Base-by-base conservation (phyloP, 2,888 invertebrate species). In the Drosophila sordidula region DNA sequence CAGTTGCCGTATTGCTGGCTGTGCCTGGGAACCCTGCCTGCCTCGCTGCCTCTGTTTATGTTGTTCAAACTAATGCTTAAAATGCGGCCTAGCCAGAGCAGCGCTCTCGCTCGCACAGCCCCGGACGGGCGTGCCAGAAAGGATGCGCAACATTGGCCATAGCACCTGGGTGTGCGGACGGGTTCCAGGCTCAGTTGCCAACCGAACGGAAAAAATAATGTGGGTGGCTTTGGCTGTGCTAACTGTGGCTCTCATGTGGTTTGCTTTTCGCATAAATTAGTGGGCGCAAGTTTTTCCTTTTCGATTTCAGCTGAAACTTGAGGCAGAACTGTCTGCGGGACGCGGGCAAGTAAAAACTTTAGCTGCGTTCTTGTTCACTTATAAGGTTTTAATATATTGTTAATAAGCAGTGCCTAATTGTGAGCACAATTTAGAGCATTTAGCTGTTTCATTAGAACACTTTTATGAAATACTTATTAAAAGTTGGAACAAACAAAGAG, bases 11-110 rank as follows among this genome's bases (percentile, higher is more conserved):
- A 36, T 49, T n/a, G 47, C 47, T n/a, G 47, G 34, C 41, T 56
- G 46, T 47, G 54, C 18, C 54, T 6, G 42, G 14, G 25, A 34
- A 14, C 22, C 36, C 18, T 32, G 32, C 32, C 62, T 11, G 51
- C 56, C 54, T 44, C 41, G 36, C 45, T 59, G 54, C 42, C 57
- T 69, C 59, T 86, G 80, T 88, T 89, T 82, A 75, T 89, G 80
- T 89, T 83, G 86, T 89, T 83, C 80, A 83, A 88, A 80, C 80
- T 86, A 88, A 86, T 86, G 81, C 87, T 83, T 78, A 87, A 85
- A 85, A 87, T 89, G 73, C 89, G 81, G 87, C 83, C 83, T 88
- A 88, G 75, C 62, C 71, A 12, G 25, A 29, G 42, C 47, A 58
- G 51, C 52, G 42, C 63, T 44, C 67, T 68, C 73, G n/a, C 70